Percentiles rank a stretch among this genome's conserved stretches.
Conservation (phyloP, 2,888 invertebrate genomes). For the Abscondita cerata region DNA sequence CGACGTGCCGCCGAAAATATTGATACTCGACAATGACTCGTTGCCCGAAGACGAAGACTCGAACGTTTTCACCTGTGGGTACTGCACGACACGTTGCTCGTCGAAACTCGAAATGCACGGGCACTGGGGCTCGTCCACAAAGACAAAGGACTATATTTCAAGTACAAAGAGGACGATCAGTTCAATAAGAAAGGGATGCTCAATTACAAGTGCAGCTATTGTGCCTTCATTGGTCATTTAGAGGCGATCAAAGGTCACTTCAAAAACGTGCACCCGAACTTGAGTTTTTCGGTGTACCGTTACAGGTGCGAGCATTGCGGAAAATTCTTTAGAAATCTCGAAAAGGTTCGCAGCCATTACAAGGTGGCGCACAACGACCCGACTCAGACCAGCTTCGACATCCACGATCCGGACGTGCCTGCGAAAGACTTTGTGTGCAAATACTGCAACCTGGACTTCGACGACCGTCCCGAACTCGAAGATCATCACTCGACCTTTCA, state of each 20-base stretch:
- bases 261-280: conserved; percentile 49
- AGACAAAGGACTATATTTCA: conserved; percentile 19
- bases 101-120: conserved; percentile 31
- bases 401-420: not conserved
- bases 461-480: conserved; percentile 49
- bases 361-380: conserved; percentile 44
- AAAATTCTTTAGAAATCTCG: conserved; percentile 41
- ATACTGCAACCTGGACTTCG: conserved; percentile 41
- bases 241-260: conserved; percentile 54
- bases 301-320: conserved; percentile 49
- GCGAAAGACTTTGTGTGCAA: conserved; percentile 13
- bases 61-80: conserved; percentile 36
- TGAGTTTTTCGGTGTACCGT: conserved; percentile 41
- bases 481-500: conserved; percentile 56
- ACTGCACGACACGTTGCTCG: conserved; percentile 41
- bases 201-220: conserved; percentile 46
- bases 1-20: not conserved
- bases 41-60: conserved; percentile 1
- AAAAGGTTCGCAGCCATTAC: conserved; percentile 46
- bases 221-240: conserved; percentile 49
- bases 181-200: conserved; percentile 5
- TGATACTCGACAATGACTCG: not conserved
- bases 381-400: conserved; percentile 40
- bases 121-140: conserved; percentile 42
- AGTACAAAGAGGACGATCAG: conserved; percentile 19